Evolutionary conservation across 2,113 vertebrate genomes (phyloP), one percentile per base, ranked within the genome.

Genomic region (Pyxicephalus adspersus): DNA sequence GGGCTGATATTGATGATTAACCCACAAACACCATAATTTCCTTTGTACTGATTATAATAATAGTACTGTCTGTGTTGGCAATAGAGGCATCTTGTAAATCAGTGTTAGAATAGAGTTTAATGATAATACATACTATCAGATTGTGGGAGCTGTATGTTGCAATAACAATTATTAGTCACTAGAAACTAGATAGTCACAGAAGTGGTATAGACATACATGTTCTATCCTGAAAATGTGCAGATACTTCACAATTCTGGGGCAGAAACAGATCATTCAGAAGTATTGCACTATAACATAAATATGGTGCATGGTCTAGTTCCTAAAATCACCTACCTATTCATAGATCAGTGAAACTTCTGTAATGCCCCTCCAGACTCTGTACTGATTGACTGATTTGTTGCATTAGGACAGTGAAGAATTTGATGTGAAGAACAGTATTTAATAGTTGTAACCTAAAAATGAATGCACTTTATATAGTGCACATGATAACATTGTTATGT

Each of bases 161-260:
- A 74, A 60, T 58, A 22, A 31, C 23, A n/a, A 23, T 74, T 38
- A 60, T 74, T 74, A 74, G 54, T 74, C 71, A 74, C 51, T 52
- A 55, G 71, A 74, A 74, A 74, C 71, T 74, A 74, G 54, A 74
- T 22, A 34, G 57, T 74, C 31, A 60, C 57, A 22, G 54, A 54
- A 60, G 52, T 31, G 22, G 55, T 26, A 38, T 38, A 38, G 2
- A 38, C 5, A 13, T 45, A 13, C 38, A 45, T 45, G 38, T 45
- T 45, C 38, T 13, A 45, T 45, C 38, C 38, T 45, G 51, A 72
- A 72, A 57, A 72, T 22, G 4, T 28, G 51, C 51, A 58, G 34
- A 73, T 29, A 1, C 26, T 31, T 8, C 28, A 60, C 51, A 74
- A 74, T 58, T 31, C 16, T 60, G 57, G 54, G 34, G 28, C 9